Evolutionary conservation across 2,797 vertebrate genomes (phyloP).

Genomic region (Hapalemur alaotrensis): DNA sequence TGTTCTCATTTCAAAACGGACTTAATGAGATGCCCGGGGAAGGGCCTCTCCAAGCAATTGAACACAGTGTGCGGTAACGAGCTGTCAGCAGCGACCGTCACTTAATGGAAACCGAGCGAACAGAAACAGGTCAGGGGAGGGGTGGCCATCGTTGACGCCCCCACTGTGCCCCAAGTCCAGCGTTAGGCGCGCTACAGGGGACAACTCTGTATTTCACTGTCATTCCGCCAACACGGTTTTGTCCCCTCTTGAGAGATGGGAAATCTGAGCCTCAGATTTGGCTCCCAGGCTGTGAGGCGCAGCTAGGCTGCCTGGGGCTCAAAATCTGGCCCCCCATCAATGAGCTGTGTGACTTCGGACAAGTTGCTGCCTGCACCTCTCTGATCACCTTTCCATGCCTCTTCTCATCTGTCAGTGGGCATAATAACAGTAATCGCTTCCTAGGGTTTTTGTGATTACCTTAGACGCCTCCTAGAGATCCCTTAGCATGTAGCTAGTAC

Average conservation of each 20-base stretch:
- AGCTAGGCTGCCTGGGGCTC: too few species aligned
- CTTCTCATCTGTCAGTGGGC: neutral
- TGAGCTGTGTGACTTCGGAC: neutral
- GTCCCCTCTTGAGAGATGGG: neutral
- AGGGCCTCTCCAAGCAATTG: neutral
- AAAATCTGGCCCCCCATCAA: neutral
- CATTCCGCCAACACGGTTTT: neutral
- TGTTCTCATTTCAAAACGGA: neutral
- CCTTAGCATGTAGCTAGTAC: neutral
- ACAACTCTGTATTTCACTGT: accelerated
- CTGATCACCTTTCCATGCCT: neutral
- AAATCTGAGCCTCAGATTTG: neutral
- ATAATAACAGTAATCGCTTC: accelerated
- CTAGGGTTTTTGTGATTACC: neutral
- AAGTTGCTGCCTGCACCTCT: neutral
- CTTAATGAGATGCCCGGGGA: neutral
- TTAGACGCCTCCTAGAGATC: neutral
- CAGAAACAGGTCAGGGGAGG: neutral
- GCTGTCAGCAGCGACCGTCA: neutral
- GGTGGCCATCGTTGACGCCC: accelerated
- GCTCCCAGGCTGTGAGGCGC: too few species aligned
- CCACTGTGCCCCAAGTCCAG: accelerated
- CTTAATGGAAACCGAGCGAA: neutral
- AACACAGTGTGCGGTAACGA: neutral
- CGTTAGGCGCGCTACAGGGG: accelerated